Evolutionary conservation across 2,888 invertebrate genomes (phyloP), one percentile per base, ranked within the genome.

Genomic region (Ecliptopera silaceata): DNA sequence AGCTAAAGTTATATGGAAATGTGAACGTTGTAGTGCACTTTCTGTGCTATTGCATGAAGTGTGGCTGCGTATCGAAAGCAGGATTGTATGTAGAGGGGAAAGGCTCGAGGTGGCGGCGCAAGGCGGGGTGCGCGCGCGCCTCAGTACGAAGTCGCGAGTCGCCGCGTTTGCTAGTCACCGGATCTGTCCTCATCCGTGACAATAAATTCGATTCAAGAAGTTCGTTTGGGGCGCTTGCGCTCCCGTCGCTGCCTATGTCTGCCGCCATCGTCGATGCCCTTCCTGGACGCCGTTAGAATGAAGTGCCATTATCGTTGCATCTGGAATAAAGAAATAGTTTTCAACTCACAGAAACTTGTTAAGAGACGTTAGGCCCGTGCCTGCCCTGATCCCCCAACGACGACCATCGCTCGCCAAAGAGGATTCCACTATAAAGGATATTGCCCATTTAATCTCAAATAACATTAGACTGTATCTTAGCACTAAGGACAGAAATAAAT

Each of bases 321-420:
- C 92, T 97, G 97, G 97, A 97, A 96, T 92, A 95, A 95, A 92
- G 96, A 97, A 92, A 97, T 97, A 89, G 95, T 97, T 91, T 95
- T 97, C 92, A 97, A 97, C 92, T 97, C 97, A 86, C 96, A 97
- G 88, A 97, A 97, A 92, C 93, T 97, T 82, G 97, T 97, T 77
- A 97, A 97, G 92, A 96, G 97, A 96, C 97, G 97, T 93, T 96
- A 96, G 95, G 86, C 71, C 66, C 65, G 59, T 70, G 65, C 69
- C 59, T 65, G 63, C 66, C 70, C 75, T 76, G 82, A 78, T 77
- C 72, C 75, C 71, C 75, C 66, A 64, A 74, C 87, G 84, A 88
- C 89, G 87, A 89, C 86, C 79, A 80, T 72, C 68, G 88, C 88
- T 81, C 77, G 74, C 74, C 72, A 75, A 77, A 79, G 86, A 84